Base-by-base conservation (phyloP, 2,888 invertebrate species). In the Tholera decimalis region DNA sequence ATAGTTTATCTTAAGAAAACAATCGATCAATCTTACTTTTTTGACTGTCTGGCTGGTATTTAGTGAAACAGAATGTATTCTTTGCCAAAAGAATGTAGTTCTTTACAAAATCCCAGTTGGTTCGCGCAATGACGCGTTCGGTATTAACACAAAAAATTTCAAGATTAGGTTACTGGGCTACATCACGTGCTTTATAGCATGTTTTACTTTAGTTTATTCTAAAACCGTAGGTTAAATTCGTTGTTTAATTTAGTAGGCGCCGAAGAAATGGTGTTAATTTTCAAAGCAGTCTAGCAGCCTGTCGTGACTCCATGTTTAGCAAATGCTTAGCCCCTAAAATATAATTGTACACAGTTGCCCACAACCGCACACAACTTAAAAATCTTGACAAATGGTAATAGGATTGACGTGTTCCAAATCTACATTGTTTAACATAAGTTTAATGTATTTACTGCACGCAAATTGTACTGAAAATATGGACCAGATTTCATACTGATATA, bases 341-440 rank as follows among this genome's bases (percentile, higher is more conserved):
- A 70, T 74, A 62, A 73, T 73, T 65, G 60, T 74, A 30, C 24
- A 55, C 53, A 63, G 69, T 74, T 71, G 9, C 46, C 57, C 47
- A 22, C 46, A 69, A 65, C 49, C 61, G 50, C 53, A 49, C 50
- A 65, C 56, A 51, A 64, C 53, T 66, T 75, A 62, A 69, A 60
- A 63, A 68, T 77, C 59, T 58, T 64, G 65, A 73, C 65, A 60
- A 80, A 83, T 75, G 67, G 47, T 68, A 71, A 81, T 73, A 51
- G 74, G 74, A 56, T 64, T 77, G 69, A 70, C 72, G 77, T 80
- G 79, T 56, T 69, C 58, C 57, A 69, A 51, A 73, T 79, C 67
- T 70, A 64, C 58, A 70, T 73, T 56, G 47, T 56, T 46, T 47
- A 39, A 20, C n/a, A 43, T 71, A 51, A 73, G 37, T 55, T 39